These are phyloP conservation scores for Philaethria dido DNA, from an alignment of 2,888 invertebrate species.

Conservation along the genomic window DNA sequence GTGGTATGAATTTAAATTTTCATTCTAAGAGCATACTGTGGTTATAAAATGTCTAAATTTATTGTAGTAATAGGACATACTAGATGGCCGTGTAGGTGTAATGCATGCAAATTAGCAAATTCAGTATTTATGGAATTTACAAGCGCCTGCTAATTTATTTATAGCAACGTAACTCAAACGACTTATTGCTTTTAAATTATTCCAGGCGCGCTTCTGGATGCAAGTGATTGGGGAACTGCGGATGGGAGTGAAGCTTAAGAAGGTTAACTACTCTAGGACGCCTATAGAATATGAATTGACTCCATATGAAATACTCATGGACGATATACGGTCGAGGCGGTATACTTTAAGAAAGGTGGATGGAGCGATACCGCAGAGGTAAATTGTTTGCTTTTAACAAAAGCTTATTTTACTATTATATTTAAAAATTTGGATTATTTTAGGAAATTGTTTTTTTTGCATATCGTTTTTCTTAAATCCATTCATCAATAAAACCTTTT, in stretches of 20 bases:
- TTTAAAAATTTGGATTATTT: not conserved
- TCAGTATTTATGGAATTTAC: slow-evolving; percentile 18
- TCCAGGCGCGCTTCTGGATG: slow-evolving; percentile 96
- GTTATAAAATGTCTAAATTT: slow-evolving; percentile 21
- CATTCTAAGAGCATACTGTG: not conserved
- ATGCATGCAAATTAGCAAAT: slow-evolving; percentile 24
- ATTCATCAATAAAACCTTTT: too few species aligned
- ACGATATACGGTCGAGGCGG: slow-evolving; percentile 95
- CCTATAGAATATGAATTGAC: slow-evolving; percentile 96
- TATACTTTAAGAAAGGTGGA: slow-evolving; percentile 95
- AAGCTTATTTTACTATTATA: not conserved
- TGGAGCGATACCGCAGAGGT: slow-evolving; percentile 89
- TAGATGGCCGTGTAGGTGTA: slow-evolving; percentile 5
- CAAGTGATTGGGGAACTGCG: slow-evolving; percentile 97
- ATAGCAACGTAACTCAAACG: slow-evolving; percentile 51
- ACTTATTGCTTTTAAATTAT: slow-evolving; percentile 51
- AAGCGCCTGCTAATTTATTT: slow-evolving; percentile 51
- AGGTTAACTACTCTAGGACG: slow-evolving; percentile 89
- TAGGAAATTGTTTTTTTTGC: too few species aligned
- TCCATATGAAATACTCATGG: slow-evolving; percentile 98
- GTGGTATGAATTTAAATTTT: slow-evolving; percentile 24
- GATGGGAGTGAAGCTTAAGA: slow-evolving; percentile 96
- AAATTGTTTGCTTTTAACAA: slow-evolving; percentile 48
- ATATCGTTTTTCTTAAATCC: too few species aligned
- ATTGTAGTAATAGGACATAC: slow-evolving; percentile 15